Evolutionary conservation across 2,888 invertebrate genomes (phyloP).

Genomic region (Halictus quadricinctus): DNA sequence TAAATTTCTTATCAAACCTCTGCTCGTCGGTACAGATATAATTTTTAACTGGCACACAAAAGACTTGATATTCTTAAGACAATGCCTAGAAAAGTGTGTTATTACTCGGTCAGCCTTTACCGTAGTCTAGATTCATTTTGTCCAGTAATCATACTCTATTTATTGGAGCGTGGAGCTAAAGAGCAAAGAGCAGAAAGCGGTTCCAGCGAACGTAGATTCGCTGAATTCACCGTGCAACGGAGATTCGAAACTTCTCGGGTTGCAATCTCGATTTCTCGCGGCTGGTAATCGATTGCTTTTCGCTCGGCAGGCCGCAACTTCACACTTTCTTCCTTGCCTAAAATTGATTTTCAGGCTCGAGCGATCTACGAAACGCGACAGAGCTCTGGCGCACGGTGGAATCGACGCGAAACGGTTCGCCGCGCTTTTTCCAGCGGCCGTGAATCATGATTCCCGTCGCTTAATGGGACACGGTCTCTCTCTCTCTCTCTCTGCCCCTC

Average conservation of each 20-base stretch:
- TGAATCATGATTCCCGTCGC: slow-evolving; percentile 36
- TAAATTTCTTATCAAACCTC: background rate
- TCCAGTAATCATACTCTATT: background rate
- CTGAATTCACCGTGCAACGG: background rate
- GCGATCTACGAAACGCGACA: background rate
- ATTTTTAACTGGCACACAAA: background rate
- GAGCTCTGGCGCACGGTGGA: background rate
- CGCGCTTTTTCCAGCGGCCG: slow-evolving; percentile 12
- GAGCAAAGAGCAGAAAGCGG: background rate
- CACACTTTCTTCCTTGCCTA: background rate
- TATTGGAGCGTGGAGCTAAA: background rate
- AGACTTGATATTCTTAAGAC: background rate
- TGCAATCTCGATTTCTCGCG: background rate
- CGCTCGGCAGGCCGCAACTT: background rate
- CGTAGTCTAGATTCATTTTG: too few species aligned
- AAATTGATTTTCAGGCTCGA: background rate
- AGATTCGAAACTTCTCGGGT: background rate
- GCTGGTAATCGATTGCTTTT: background rate
- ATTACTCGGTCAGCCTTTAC: background rate
- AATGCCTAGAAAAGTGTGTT: background rate
- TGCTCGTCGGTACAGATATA: background rate
- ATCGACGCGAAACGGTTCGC: background rate
- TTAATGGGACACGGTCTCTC: slow-evolving; percentile 41
- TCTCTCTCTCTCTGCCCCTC: background rate
- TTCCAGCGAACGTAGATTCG: too few species aligned